Evolutionary conservation across 2,888 invertebrate genomes (phyloP), one percentile per base, ranked within the genome.

Genomic region (Scaptomyza caliginosa): DNA sequence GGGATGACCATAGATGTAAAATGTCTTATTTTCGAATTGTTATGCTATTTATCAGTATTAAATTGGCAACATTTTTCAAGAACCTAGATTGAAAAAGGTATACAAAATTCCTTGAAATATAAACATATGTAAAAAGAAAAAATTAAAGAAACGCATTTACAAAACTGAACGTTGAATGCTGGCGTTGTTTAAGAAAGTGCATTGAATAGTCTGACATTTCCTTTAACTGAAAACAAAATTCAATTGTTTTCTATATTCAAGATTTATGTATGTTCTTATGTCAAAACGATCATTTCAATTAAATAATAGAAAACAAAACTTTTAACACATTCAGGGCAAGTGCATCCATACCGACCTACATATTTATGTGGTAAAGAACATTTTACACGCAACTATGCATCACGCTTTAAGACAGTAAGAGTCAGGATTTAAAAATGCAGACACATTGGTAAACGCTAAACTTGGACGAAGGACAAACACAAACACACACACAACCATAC

Each of bases 341-440:
- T 40, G 56, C 19, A 34, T 2, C 57, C 11, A 17, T 26, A 46
- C 52, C 46, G 34, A 45, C 38, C 48, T 52, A 52, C 54, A 56
- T 49, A 66, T 54, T 30, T 19, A 40, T 46, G 28, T 24, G 13
- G 4, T 54, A 54, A 39, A 48, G 42, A 50, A 23, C 49, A 49
- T 68, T 58, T 49, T n/a, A 39, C 51, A 64, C 46, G 17, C 51
- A 42, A 17, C 63, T 26, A 49, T 13, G 48, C 45, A 32, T 28
- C 54, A n/a, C n/a, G n/a, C n/a, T n/a, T n/a, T n/a, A 32, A 55
- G 34, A 57, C 30, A 43, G 36, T 45, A n/a, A n/a, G 51, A 36
- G 24, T 26, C 34, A 26, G 34, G 45, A 34, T 24, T 42, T 32
- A 59, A 54, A 54, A 26, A 10, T 5, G 17, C 17, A 48, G 62